Evolutionary conservation across 2,113 vertebrate species (phyloP), one percentile per base, ranked within the genome.

Genomic region (Mystacornis crossleyi): DNA sequence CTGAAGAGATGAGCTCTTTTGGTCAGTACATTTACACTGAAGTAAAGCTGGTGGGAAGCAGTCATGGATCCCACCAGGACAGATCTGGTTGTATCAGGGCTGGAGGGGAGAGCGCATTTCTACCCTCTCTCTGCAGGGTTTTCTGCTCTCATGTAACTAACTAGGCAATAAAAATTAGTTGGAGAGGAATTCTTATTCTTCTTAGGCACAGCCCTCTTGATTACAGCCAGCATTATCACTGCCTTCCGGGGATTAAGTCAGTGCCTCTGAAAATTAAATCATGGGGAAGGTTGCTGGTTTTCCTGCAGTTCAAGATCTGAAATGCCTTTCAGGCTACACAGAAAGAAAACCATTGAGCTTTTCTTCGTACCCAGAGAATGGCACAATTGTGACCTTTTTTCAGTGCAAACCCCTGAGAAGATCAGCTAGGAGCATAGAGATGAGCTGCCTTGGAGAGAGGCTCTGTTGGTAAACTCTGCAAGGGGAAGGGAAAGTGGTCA

Each of bases 401-500:
- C 54, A 38, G 29, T 45, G 58, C 33, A 80, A 90, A 82, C 86
- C 4, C 4, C 26, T 58, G 34, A 70, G 58, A 53, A 66, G 55
- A 13, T 71, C 42, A 34, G 14, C 42, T 57, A 38, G 77, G 64
- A 84, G 40, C 18, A 43, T 1, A 36, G 31, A 28, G 2, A 9
- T 1, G 3, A 83, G 50, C 50, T 71, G 19, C 9, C 33, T 84
- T 33, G 40, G 69, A 62, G 47, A 81, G 34, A 7, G 9, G 6
- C 10, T 77, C 24, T 83, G 47, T 38, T 61, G n/a, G 25, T 45
- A 57, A 86, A 64, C 17, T 55, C 62, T 77, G 58, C 45, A 73
- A 73, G 38, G 29, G 5, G 17, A 20, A 47, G 14, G 8, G 23
- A 57, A 70, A 18, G 28, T 0, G 0, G 14, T 34, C 3, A 1